A percentile compares a stretch with the other conserved stretches of the same genome.
Conservation (phyloP, 2,113 vertebrate genomes). For the Apodemus speciosus region DNA sequence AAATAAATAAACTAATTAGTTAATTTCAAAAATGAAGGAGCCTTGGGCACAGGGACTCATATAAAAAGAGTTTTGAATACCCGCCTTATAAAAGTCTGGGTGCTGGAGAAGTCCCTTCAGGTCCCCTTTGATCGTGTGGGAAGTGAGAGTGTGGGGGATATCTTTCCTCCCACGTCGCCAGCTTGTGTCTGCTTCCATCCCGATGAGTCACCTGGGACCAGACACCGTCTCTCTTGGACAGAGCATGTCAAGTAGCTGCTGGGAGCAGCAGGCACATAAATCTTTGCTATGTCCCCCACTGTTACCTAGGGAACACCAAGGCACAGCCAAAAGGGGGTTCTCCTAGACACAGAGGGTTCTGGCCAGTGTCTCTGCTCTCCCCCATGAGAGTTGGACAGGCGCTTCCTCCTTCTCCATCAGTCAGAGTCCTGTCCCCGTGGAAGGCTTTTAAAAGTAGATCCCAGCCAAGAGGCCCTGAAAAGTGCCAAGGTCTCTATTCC, state of each 20-base stretch:
- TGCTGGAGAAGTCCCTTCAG: not conserved
- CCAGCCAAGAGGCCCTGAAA: slow-evolving; percentile 19
- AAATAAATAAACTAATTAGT: not conserved
- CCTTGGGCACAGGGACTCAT: not conserved
- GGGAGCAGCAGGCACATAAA: slow-evolving; percentile 63
- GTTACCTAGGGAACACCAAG: slow-evolving; percentile 78
- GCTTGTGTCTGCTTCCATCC: slow-evolving; percentile 45
- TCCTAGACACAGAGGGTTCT: slow-evolving; percentile 56
- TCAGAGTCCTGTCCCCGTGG: not conserved
- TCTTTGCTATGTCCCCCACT: slow-evolving; percentile 46
- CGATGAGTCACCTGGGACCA: slow-evolving; percentile 75
- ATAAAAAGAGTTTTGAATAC: not conserved
- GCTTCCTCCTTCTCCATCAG: not conserved
- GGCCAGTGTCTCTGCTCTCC: slow-evolving; percentile 43
- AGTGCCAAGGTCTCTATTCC: not conserved
- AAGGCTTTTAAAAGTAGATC: not conserved
- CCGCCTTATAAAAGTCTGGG: not conserved
- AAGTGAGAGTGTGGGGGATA: slow-evolving; percentile 28
- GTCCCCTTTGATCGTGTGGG: not conserved
- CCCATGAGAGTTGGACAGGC: not conserved
- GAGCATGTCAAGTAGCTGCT: slow-evolving; percentile 63
- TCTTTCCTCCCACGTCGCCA: slow-evolving; percentile 34
- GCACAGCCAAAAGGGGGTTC: slow-evolving; percentile 36
- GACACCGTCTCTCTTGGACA: slow-evolving; percentile 59
- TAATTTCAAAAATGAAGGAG: not conserved